Conservation (phyloP, 2,113 vertebrate genomes). For the Myocastor coypus region DNA sequence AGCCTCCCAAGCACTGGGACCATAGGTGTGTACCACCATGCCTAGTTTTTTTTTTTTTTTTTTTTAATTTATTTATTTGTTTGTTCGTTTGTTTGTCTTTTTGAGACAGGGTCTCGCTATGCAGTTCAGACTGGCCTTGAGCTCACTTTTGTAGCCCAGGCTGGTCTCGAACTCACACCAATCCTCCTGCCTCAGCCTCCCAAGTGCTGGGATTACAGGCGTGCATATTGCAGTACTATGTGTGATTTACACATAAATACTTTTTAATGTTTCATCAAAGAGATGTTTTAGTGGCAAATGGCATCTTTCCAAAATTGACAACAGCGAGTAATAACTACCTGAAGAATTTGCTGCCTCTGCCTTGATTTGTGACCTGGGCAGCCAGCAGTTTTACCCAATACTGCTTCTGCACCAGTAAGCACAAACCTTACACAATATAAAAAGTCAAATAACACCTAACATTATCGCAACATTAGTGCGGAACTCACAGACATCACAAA, state of each 20-base stretch:
- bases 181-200: too few species aligned
- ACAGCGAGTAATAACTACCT: neutral
- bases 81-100: too few species aligned
- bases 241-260: neutral
- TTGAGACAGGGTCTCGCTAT: too few species aligned
- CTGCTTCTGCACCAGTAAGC: neutral
- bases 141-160: too few species aligned
- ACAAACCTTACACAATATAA: neutral
- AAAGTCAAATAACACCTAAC: neutral
- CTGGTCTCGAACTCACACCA: too few species aligned
- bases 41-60: too few species aligned
- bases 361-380: neutral
- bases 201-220: too few species aligned
- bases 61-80: too few species aligned
- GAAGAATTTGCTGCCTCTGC: neutral
- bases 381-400: neutral
- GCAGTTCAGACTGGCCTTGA: too few species aligned
- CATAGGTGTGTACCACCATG: too few species aligned
- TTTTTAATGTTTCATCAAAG: constrained; percentile 15
- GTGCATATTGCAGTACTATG: neutral
- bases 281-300: neutral
- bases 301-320: neutral
- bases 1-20: too few species aligned
- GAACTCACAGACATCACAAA: neutral
- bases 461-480: neutral